phyloP scores from a whole-genome alignment of 2,113 vertebrate genomes.

The Xyrauchen texanus region DNA sequence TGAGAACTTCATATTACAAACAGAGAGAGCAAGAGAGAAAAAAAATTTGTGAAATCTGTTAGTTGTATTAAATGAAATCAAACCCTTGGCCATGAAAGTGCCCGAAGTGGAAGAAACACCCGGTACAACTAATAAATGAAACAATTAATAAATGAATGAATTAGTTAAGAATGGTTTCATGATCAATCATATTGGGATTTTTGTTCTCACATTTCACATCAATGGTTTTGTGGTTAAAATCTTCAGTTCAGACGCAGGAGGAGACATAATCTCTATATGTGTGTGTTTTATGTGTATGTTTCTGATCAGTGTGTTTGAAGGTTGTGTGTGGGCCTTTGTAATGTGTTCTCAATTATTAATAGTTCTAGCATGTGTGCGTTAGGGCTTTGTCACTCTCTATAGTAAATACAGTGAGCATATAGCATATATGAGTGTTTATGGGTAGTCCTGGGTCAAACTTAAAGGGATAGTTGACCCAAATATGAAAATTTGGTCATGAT shows the following conservation, averaged over 20 bases:
- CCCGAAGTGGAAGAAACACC: too few relatives aligned
- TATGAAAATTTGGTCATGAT: too few relatives aligned
- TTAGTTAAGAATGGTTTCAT: neutral
- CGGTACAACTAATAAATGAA: neutral
- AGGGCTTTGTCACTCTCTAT: neutral
- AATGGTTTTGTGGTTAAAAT: neutral
- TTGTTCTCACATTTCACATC: conserved; percentile 4
- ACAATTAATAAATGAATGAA: neutral
- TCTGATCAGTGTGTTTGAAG: conserved; percentile 35
- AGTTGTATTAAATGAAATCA: too few relatives aligned
- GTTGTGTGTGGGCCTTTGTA: conserved; percentile 18
- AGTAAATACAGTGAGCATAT: too few relatives aligned
- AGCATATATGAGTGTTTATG: too few relatives aligned
- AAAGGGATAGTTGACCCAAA: too few relatives aligned
- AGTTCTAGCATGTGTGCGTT: conserved; percentile 4
- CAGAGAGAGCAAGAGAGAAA: too few relatives aligned
- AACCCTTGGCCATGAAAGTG: too few relatives aligned
- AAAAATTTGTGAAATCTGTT: too few relatives aligned
- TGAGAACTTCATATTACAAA: too few relatives aligned
- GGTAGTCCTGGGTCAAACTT: too few relatives aligned
- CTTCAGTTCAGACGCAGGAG: conserved; percentile 3
- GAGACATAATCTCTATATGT: conserved; percentile 45
- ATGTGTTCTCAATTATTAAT: conserved; percentile 18
- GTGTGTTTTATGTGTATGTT: conserved; percentile 41
- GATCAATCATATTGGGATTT: neutral